These are phyloP conservation scores for Megatriorchis doriae DNA, from an alignment of 2,113 vertebrate genomes.

Conservation along the genomic window DNA sequence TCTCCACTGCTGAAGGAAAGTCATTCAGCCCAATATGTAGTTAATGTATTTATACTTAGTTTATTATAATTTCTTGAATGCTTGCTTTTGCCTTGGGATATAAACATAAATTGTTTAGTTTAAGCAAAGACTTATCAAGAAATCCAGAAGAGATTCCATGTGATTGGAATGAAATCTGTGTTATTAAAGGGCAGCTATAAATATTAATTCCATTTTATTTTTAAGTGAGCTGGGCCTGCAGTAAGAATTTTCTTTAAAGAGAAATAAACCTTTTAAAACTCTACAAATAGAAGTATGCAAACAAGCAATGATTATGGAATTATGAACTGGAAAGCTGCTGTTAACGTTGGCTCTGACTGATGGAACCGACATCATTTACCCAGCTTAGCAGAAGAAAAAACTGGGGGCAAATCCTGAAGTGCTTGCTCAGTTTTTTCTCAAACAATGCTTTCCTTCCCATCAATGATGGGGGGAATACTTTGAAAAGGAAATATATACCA, in stretches of 20 bases:
- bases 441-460: not conserved
- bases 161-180: not conserved
- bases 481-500: not conserved
- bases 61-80: not conserved
- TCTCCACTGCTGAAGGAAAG: not conserved
- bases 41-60: not conserved
- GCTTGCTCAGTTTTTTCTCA: not conserved
- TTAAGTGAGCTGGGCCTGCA: not conserved
- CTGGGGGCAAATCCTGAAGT: not conserved
- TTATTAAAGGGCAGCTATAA: slow-evolving; percentile 3
- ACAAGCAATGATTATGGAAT: not conserved
- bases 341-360: not conserved
- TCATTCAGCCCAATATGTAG: not conserved
- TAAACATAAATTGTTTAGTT: not conserved
- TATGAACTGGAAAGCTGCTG: not conserved
- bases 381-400: not conserved
- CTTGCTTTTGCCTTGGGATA: not conserved
- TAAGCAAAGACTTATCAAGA: not conserved
- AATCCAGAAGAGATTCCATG: not conserved
- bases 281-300: not conserved
- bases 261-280: not conserved
- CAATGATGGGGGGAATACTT: not conserved
- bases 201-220: slow-evolving; percentile 38
- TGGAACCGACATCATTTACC: not conserved
- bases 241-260: not conserved